Conservation (phyloP, 1,140 invertebrate genomes). For the Charaxes varanes region DNA sequence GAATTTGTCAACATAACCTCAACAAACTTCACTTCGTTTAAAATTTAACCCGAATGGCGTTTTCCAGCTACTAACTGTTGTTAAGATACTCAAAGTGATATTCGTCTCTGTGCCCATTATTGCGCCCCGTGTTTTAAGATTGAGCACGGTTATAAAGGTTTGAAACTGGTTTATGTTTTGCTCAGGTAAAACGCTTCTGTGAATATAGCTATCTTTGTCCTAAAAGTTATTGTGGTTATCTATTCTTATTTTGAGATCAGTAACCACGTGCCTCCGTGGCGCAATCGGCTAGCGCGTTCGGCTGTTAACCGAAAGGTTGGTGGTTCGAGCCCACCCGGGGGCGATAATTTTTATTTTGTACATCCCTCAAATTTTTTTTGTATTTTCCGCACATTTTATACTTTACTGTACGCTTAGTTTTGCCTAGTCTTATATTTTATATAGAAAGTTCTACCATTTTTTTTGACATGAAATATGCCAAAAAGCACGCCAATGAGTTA, state of each 20-base stretch:
- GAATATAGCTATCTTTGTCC: conserved; percentile 48
- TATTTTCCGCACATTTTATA: too few relatives aligned
- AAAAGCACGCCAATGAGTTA: too few relatives aligned
- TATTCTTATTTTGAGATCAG: conserved; percentile 18
- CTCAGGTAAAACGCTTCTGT: conserved; percentile 39
- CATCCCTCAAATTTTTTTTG: background rate
- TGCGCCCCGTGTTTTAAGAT: conserved; percentile 21
- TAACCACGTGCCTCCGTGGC: conserved; percentile 79
- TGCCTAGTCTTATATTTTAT: too few relatives aligned
- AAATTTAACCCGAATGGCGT: conserved; percentile 23
- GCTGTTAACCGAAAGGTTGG: conserved; percentile 90
- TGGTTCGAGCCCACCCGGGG: conserved; percentile 89
- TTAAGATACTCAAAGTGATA: conserved; percentile 14
- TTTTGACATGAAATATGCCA: too few relatives aligned
- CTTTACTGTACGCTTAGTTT: too few relatives aligned
- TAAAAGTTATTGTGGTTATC: conserved; percentile 10
- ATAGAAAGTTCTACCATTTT: too few relatives aligned
- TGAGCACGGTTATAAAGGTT: conserved; percentile 26
- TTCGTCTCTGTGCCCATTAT: conserved; percentile 15
- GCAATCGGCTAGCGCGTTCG: conserved; percentile 86
- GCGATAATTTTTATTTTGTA: conserved; percentile 44
- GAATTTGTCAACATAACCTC: conserved; percentile 63
- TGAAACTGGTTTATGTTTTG: conserved; percentile 53
- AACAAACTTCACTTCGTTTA: conserved; percentile 36
- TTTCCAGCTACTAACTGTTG: conserved; percentile 30